Conservation (phyloP, 2,113 vertebrate genomes). For the Anseranas semipalmata region DNA sequence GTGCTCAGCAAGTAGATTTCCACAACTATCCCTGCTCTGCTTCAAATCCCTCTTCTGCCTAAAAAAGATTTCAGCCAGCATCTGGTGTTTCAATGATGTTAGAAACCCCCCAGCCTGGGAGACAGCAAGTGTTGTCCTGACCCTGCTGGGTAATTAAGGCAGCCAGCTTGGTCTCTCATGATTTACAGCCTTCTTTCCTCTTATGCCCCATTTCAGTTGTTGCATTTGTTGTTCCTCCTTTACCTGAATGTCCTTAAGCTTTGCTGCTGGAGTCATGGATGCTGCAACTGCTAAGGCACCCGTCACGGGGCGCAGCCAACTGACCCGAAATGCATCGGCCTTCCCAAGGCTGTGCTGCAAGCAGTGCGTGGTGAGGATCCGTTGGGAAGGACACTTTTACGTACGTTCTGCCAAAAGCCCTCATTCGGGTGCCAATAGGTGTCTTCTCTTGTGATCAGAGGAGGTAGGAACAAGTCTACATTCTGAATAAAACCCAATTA, state of each 20-base stretch:
- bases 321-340: no score
- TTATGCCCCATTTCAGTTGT: accelerated
- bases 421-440: not conserved
- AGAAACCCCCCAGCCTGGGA: not conserved
- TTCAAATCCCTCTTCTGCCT: not conserved
- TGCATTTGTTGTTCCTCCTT: not conserved
- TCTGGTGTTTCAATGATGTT: not conserved
- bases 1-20: not conserved
- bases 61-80: not conserved
- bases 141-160: not conserved
- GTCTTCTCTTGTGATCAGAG: not conserved
- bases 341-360: not conserved
- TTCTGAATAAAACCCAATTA: not conserved
- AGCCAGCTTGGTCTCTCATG: accelerated
- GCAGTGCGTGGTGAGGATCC: not conserved
- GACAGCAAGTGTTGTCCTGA: not conserved
- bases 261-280: no score
- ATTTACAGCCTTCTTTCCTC: not conserved
- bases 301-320: no score
- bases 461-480: not conserved
- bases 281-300: no score
- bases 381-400: not conserved
- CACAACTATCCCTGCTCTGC: not conserved
- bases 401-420: not conserved
- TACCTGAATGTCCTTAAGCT: not conserved